Conservation (phyloP, 2,888 invertebrate species). For the Meteorus colon region DNA sequence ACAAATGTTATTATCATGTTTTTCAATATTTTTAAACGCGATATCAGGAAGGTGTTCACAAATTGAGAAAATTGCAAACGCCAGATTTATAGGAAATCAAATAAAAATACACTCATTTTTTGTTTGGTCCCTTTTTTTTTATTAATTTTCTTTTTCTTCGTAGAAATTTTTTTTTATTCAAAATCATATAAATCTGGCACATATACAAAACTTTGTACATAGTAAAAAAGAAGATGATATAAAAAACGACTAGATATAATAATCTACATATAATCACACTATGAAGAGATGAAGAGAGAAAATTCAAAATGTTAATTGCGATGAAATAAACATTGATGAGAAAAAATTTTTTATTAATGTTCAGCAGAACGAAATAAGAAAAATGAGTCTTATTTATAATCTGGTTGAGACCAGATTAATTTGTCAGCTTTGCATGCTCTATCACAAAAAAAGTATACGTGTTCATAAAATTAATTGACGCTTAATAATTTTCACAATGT, state of each 20-base stretch:
- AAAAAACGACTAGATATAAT: constrained; percentile 23
- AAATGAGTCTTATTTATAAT: no score
- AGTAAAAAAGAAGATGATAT: constrained; percentile 39
- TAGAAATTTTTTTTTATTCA: constrained; percentile 65
- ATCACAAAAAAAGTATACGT: neutral
- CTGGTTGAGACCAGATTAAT: no score
- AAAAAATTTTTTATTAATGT: neutral
- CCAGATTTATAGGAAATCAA: constrained; percentile 70
- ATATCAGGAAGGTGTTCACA: constrained; percentile 29
- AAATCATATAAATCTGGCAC: constrained; percentile 71
- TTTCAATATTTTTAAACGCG: constrained; percentile 24
- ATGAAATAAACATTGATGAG: neutral
- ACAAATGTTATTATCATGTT: neutral
- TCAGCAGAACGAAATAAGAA: no score
- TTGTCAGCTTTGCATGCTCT: no score
- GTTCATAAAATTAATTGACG: neutral
- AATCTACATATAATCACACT: neutral
- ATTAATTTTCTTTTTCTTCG: constrained; percentile 26
- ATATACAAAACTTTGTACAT: constrained; percentile 51
- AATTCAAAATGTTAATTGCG: neutral
- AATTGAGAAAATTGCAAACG: constrained; percentile 44
- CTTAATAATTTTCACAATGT: neutral
- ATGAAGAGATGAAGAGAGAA: neutral
- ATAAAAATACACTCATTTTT: constrained; percentile 52
- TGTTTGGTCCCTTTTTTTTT: neutral